A percentile compares a stretch with the other conserved stretches of the same genome.
Conservation (phyloP, 2,888 invertebrate species). For the Megalurothrips usitatus region DNA sequence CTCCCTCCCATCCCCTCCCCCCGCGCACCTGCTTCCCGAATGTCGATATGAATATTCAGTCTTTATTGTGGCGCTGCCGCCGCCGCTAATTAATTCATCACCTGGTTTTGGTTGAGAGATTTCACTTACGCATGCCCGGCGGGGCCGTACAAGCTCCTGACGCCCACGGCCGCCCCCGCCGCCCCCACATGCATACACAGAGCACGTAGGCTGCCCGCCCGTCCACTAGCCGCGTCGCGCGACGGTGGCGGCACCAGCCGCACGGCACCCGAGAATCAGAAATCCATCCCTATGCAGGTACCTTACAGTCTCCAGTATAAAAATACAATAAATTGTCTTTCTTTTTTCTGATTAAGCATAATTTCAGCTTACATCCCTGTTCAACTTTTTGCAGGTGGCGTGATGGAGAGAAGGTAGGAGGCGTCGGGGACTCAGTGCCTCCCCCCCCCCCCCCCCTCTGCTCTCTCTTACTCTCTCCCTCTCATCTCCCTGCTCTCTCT, state of each 20-base stretch:
- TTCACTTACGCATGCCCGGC: constrained; percentile 7
- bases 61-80: neutral
- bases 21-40: neutral
- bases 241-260: no score
- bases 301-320: no score
- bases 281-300: no score
- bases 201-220: neutral
- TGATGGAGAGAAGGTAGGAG: no score
- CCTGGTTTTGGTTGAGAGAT: constrained; percentile 23
- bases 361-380: no score
- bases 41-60: neutral
- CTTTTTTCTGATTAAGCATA: no score
- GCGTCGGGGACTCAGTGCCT: no score
- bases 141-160: neutral
- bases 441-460: no score
- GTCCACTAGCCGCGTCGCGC: neutral
- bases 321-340: no score
- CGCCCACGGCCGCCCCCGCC: neutral
- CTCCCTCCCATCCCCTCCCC: neutral
- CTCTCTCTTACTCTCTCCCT: neutral
- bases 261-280: no score
- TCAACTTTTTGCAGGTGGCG: no score
- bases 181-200: neutral
- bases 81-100: neutral
- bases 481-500: neutral